Evolutionary conservation across 2,113 vertebrate species (phyloP).

Genomic region (Bucco capensis): DNA sequence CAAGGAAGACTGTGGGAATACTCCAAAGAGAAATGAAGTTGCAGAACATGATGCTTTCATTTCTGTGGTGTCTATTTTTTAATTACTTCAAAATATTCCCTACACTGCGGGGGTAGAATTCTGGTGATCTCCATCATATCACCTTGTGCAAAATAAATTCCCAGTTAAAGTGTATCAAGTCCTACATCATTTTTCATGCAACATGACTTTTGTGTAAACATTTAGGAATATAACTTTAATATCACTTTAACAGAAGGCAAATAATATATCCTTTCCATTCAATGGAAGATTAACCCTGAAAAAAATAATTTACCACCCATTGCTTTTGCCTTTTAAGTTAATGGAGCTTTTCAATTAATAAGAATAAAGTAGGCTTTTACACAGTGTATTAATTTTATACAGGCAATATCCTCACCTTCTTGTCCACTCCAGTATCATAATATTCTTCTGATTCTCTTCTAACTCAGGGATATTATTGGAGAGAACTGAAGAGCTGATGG

Average conservation of each 20-base stretch:
- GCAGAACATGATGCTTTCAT: neutral
- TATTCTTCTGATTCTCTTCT: neutral
- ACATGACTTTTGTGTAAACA: neutral
- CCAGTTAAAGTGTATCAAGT: neutral
- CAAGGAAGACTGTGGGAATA: neutral
- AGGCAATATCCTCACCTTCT: neutral
- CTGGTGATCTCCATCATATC: neutral
- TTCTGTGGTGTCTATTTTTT: neutral
- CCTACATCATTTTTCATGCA: neutral
- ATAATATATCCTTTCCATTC: neutral
- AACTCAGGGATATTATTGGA: neutral
- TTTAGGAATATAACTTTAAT: neutral
- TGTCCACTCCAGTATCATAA: neutral
- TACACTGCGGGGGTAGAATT: neutral
- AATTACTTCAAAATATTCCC: neutral
- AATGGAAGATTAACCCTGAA: constrained; percentile 13
- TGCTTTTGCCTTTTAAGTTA: constrained; percentile 26
- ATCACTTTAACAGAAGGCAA: neutral
- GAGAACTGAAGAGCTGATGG: neutral
- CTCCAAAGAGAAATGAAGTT: neutral
- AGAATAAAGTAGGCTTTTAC: constrained; percentile 3
- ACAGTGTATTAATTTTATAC: constrained; percentile 23
- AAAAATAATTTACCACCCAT: neutral
- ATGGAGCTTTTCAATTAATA: constrained; percentile 8
- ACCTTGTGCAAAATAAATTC: neutral